These are phyloP conservation scores for Chloropsis cyanopogon DNA, from an alignment of 2,113 vertebrate genomes.

Conservation along the genomic window DNA sequence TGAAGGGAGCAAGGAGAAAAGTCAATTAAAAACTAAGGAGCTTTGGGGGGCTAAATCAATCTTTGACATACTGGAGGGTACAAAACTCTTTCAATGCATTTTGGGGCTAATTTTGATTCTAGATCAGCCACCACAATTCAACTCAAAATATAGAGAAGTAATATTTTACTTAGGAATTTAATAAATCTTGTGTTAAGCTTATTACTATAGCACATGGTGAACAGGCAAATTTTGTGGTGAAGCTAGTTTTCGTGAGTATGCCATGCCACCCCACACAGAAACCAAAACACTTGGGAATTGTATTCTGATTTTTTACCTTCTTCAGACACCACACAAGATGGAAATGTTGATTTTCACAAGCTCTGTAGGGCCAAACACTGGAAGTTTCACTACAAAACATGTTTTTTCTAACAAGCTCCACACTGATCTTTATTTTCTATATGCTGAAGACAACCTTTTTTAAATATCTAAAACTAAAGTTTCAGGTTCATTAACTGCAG, in stretches of 20 bases:
- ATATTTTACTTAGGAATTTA: neutral
- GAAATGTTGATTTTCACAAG: neutral
- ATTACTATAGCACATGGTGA: neutral
- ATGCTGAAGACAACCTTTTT: neutral
- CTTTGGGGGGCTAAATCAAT: neutral
- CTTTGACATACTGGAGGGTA: neutral
- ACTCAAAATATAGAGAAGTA: neutral
- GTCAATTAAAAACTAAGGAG: neutral
- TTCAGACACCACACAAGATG: neutral
- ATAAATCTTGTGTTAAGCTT: neutral
- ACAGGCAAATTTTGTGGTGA: neutral
- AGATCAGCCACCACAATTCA: neutral
- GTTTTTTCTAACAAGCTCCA: neutral
- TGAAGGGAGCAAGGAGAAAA: neutral
- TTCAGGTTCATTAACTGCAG: neutral
- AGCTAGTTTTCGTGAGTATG: neutral
- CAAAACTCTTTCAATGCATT: neutral
- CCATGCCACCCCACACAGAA: accelerated
- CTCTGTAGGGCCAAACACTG: neutral
- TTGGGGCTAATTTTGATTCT: neutral
- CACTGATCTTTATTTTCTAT: neutral
- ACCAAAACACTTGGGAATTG: neutral
- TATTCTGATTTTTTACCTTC: neutral
- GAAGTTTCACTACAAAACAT: neutral
- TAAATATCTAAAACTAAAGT: neutral